phyloP scores from a whole-genome alignment of 2,113 vertebrate genomes.

The Psilopogon haemacephalus region DNA sequence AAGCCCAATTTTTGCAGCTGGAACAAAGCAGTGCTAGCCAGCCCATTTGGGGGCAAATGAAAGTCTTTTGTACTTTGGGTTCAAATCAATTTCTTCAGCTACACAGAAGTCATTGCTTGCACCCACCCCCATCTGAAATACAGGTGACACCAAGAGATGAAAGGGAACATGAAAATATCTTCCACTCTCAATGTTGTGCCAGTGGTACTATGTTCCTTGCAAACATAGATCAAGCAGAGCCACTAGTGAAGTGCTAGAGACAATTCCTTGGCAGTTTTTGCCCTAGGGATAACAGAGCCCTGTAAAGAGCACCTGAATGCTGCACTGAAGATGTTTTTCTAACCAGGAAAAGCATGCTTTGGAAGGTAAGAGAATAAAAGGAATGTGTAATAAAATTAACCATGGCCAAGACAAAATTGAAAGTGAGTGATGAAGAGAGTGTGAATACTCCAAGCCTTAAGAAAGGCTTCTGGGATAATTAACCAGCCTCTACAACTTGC shows the following conservation, averaged over 20 bases:
- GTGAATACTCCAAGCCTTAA: neutral
- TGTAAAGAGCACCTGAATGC: neutral
- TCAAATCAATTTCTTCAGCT: neutral
- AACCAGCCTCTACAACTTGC: neutral
- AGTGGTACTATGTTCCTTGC: neutral
- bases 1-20: neutral
- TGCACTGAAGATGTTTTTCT: neutral
- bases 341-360: neutral
- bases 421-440: neutral
- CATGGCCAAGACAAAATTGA: neutral
- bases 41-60: neutral
- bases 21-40: neutral
- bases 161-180: neutral
- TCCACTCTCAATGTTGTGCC: neutral
- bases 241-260: neutral
- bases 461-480: neutral
- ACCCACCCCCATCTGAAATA: neutral
- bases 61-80: neutral
- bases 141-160: neutral
- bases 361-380: neutral
- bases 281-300: neutral
- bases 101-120: neutral
- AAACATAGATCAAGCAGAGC: neutral
- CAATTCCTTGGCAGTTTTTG: neutral
- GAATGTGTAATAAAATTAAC: neutral